phyloP scores from a whole-genome alignment of 2,113 vertebrate species.

The Glareola pratincola region DNA sequence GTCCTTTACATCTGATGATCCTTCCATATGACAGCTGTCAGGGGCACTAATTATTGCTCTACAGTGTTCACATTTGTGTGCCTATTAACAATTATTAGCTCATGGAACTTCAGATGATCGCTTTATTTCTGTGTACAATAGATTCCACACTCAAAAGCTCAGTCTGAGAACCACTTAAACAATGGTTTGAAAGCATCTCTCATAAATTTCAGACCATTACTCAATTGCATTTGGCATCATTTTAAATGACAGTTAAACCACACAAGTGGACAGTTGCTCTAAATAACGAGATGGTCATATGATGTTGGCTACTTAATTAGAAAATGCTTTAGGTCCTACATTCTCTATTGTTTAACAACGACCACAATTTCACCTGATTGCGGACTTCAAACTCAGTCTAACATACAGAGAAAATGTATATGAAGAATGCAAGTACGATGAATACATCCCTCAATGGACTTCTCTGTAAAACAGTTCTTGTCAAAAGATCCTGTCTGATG shows the following conservation, averaged over 20 bases:
- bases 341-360: not conserved
- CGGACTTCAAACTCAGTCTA: not conserved
- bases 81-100: conserved; percentile 42
- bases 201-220: not conserved
- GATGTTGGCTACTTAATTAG: not conserved
- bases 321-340: not conserved
- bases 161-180: not conserved
- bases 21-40: conserved; percentile 15
- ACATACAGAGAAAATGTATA: not conserved
- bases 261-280: not conserved
- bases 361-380: not conserved
- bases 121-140: conserved; percentile 4
- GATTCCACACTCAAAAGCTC: not conserved
- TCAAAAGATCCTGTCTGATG: not conserved
- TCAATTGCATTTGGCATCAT: not conserved
- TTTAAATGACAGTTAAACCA: conserved; percentile 7
- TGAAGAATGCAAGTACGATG: not conserved
- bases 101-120: not conserved
- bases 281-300: not conserved
- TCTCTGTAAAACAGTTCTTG: not conserved
- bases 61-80: conserved; percentile 1
- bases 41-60: not conserved
- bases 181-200: not conserved
- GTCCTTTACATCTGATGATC: not conserved
- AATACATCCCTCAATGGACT: not conserved